These are phyloP conservation scores for Leucoraja ocellata DNA, from an alignment of 2,797 vertebrate genomes.

Conservation along the genomic window DNA sequence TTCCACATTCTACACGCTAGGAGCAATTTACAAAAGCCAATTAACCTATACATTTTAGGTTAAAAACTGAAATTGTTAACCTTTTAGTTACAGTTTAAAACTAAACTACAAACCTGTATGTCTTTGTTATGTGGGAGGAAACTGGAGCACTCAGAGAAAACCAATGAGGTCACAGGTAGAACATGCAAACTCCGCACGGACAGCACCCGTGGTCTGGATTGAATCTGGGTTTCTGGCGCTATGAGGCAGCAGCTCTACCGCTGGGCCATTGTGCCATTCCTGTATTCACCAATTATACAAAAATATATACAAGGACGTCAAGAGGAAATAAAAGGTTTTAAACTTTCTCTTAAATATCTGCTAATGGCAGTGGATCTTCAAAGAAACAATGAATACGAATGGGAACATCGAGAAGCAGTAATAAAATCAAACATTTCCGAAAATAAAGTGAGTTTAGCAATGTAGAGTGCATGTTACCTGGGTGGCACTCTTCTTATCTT, in stretches of 20 bases:
- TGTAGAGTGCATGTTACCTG: constrained; percentile 67
- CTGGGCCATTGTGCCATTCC: not conserved
- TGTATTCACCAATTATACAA: not conserved
- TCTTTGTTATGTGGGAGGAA: no score
- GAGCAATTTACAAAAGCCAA: no score
- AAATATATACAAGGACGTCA: not conserved
- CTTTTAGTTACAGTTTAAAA: no score
- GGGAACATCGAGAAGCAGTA: not conserved
- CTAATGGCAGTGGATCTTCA: not conserved
- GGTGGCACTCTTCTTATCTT: constrained; percentile 80
- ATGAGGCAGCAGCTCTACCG: not conserved
- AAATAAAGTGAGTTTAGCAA: not conserved
- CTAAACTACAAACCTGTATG: no score
- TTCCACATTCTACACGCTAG: no score
- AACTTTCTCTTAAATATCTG: not conserved
- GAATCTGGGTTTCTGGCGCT: no score
- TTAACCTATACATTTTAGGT: no score
- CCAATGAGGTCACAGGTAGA: no score
- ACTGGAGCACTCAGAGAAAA: no score
- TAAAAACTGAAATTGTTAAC: no score
- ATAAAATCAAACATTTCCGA: not conserved
- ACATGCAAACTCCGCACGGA: no score
- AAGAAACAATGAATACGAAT: not conserved
- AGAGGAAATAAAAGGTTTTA: not conserved
- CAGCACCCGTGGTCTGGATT: no score